Conservation (phyloP, 2,113 vertebrate genomes). For the Sapayoa aenigma region DNA sequence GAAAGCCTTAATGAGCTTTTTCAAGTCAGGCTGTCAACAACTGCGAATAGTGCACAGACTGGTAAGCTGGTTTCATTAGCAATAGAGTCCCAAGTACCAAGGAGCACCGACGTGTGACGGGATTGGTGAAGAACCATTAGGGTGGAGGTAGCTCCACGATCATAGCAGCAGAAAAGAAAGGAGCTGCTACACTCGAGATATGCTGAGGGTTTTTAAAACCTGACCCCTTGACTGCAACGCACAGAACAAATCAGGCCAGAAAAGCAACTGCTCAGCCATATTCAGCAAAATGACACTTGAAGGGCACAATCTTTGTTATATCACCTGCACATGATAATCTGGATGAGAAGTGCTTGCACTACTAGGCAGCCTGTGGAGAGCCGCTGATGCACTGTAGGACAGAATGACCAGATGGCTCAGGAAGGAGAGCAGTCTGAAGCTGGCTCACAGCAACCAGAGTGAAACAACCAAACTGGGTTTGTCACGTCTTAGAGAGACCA, state of each 20-base stretch:
- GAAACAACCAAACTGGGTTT: background rate
- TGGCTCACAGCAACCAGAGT: background rate
- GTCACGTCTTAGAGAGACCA: background rate
- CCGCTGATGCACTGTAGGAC: background rate
- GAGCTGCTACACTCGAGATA: background rate
- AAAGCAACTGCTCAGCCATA: background rate
- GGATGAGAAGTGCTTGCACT: background rate
- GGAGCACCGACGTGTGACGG: background rate
- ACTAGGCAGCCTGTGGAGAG: background rate
- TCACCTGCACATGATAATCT: background rate
- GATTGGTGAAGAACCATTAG: rapidly evolving
- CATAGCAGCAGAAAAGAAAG: background rate
- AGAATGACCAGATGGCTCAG: background rate
- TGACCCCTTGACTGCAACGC: rapidly evolving
- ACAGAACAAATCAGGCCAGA: background rate
- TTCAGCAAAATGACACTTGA: background rate
- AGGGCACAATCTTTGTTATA: background rate
- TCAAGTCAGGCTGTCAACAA: background rate
- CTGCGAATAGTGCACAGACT: background rate
- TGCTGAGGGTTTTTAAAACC: background rate
- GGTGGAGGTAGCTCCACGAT: background rate
- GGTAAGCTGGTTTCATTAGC: background rate
- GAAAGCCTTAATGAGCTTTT: background rate
- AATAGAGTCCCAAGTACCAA: background rate
- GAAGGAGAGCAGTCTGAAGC: rapidly evolving